Base-by-base conservation (phyloP, 1,140 invertebrate genomes). In the Glossosoma conforme region DNA sequence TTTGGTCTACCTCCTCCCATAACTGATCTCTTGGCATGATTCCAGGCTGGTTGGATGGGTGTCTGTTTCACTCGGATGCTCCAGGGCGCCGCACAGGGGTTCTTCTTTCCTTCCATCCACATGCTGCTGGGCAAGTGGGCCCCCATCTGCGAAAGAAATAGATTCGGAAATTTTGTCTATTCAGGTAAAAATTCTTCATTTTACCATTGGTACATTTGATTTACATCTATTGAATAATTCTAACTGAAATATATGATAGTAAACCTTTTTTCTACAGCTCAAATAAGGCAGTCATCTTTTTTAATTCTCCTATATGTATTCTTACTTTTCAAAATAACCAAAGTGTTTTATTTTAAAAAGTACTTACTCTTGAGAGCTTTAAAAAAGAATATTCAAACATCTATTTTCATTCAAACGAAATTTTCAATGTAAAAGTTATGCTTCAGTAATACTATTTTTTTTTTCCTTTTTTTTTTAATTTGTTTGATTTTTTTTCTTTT, bases 121-220 rank as follows among this genome's bases (percentile, higher is more conserved):
- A 78, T 79, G 1, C 67, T 88, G 4, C 71, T 88, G 47, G 78
- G 83, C 0, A 82, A 82, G 58, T 90, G 87, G 86, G 75, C 79
- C 2, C 85, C 85, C 0, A 65, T 78, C 1, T 67, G 77, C 17
- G 85, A 88, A 60, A 76, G 83, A 47, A 82, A 78, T 18, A 65
- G 64, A 51, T 59, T 78, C 1, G 67, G 70, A 28, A 69, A 66
- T 14, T 60, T 69, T 4, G 66, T 69, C 19, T 70, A 72, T 51
- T 63, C 63, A 33, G 69, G 69, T 70, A 60, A 20, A 6, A n/a
- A n/a, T 19, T 15, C 6, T 19, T 14, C 13, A 14, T 8, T 13
- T 14, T 15, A 37, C 6, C 6, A 8, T 15, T 14, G 6, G 35
- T 37, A 37, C 9, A 5, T 19, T 19, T 37, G 9, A 5, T 19